These are phyloP conservation scores for Rhombomys opimus DNA, from an alignment of 2,113 vertebrate genomes.

Conservation along the genomic window DNA sequence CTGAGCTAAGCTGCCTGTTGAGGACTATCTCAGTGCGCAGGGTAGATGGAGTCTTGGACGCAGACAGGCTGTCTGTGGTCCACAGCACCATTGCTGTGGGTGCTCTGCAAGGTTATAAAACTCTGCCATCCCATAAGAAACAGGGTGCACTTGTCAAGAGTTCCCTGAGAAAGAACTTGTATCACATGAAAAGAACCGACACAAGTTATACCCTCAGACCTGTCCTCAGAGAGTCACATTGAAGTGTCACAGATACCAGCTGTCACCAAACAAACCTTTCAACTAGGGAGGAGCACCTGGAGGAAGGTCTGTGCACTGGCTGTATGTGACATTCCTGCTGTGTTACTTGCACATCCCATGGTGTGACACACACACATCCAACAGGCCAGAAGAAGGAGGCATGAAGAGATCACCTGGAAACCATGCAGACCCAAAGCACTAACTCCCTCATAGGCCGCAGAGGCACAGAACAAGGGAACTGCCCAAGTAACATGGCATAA, in stretches of 20 bases:
- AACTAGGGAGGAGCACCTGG: accelerated
- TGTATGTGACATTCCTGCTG: no score
- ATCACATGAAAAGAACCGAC: not conserved
- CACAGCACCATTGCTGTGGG: not conserved
- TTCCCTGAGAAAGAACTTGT: not conserved
- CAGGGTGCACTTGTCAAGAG: not conserved
- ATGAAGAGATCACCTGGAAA: not conserved
- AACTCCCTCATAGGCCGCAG: not conserved
- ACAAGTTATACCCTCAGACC: not conserved
- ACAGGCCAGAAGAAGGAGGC: not conserved
- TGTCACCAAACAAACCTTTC: not conserved
- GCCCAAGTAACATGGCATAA: not conserved
- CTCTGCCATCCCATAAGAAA: not conserved
- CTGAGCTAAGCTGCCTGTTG: not conserved
- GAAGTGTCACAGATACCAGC: not conserved
- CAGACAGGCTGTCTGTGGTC: not conserved
- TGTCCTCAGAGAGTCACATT: not conserved
- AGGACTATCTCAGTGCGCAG: not conserved
- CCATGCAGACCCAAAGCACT: not conserved
- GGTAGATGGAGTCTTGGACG: not conserved
- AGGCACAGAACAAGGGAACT: not conserved
- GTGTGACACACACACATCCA: no score
- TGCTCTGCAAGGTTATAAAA: not conserved
- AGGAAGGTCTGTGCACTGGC: no score
- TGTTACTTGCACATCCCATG: no score